Evolutionary conservation across 1,140 invertebrate species (phyloP), one percentile per base, ranked within the genome.

Genomic region (Planococcus citri): DNA sequence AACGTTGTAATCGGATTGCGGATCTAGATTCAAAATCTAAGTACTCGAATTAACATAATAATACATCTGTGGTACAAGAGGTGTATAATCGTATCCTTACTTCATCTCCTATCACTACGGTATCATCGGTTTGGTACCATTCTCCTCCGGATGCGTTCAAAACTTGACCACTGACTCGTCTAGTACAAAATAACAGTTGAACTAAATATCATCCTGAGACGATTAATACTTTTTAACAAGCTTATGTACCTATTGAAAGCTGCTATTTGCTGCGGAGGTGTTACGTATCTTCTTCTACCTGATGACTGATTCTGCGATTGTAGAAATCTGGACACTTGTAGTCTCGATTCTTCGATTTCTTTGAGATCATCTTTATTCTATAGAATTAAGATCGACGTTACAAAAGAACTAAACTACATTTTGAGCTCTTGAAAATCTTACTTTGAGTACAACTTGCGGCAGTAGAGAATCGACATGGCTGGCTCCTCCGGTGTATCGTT

Each of bases 191-290:
- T 68, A 29, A 58, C n/a, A n/a, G n/a, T n/a, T n/a, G n/a, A n/a
- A n/a, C n/a, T n/a, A n/a, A n/a, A 14, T 9, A 25, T 6, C 29
- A n/a, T n/a, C n/a, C n/a, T n/a, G n/a, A n/a, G n/a, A n/a, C n/a
- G n/a, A n/a, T n/a, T n/a, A n/a, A n/a, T n/a, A n/a, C n/a, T n/a
- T n/a, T n/a, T n/a, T n/a, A n/a, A 27, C 9, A 17, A 57, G 14
- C 17, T 69, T 1, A 9, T 29, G 29, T 33, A 68, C 69, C 72
- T 72, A 78, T 94, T 93, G 71, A 90, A 92, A 1, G 89, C 88
- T 4, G 91, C 88, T 72, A 94, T 88, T 80, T 92, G 90, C 73
- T 92, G 89, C 0, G 89, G 89, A 1, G 90, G 89, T 2, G 91
- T 94, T 0, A 89, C 90, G 74, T 91, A 91, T 69, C 89, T 79